Evolutionary conservation across 2,888 invertebrate species (phyloP).

Genomic region (Iselma pallidipennis): DNA sequence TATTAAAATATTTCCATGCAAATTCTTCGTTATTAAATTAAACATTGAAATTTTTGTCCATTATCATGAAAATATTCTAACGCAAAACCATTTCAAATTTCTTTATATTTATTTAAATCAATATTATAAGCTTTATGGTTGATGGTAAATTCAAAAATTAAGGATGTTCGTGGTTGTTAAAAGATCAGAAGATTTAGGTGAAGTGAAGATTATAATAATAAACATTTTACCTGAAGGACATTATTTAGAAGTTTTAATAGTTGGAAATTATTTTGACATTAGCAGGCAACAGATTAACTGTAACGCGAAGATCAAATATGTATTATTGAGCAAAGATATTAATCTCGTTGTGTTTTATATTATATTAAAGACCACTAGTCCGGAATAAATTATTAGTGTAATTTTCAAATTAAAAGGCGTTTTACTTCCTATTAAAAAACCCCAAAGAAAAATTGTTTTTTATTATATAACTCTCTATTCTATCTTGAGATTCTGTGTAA

Average conservation of each 20-base stretch:
- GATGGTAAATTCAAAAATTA: no score
- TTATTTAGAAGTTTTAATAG: conserved; percentile 12
- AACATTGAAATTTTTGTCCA: no score
- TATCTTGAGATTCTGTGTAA: neutral
- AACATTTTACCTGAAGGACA: neutral
- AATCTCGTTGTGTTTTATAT: neutral
- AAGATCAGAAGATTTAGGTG: no score
- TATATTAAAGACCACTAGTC: neutral
- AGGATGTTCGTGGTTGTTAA: no score
- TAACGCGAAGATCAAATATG: neutral
- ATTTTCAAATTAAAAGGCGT: neutral
- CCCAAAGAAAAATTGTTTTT: neutral
- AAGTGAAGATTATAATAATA: neutral
- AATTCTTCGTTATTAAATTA: no score
- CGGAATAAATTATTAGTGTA: neutral
- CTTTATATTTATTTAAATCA: no score
- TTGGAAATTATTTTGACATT: conserved; percentile 23
- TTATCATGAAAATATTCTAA: no score
- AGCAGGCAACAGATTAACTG: conserved; percentile 15
- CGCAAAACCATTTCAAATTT: no score
- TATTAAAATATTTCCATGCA: no score
- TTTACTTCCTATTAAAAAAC: neutral
- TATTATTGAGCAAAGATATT: neutral
- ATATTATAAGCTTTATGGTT: no score
- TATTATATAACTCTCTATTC: neutral